Evolutionary conservation across 2,797 vertebrate genomes (phyloP).

Genomic region (Poecilia gillii): DNA sequence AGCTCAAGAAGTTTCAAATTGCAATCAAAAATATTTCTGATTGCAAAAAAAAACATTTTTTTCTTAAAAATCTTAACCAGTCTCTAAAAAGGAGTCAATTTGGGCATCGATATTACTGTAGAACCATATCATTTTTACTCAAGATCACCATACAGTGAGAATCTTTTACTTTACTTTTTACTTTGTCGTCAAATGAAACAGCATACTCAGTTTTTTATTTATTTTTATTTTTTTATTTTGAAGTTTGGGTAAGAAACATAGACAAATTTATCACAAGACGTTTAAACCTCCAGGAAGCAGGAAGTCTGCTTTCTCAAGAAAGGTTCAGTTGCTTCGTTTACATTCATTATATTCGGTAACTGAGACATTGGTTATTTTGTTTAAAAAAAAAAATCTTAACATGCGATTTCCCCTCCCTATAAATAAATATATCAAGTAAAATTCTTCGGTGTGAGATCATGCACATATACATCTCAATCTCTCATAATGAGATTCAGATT

Average conservation of each 20-base stretch:
- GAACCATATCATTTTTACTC: not conserved
- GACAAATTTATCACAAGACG: not conserved
- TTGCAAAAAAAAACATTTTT: not conserved
- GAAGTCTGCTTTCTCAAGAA: not conserved
- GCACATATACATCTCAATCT: slow-evolving; percentile 28
- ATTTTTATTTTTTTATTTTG: not conserved
- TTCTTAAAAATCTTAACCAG: not conserved
- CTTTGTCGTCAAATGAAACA: not conserved
- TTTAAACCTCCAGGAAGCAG: not conserved
- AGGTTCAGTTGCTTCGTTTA: not conserved
- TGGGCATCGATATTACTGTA: not conserved
- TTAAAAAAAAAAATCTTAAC: not conserved
- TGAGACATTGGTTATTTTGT: not conserved
- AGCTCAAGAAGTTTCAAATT: not conserved
- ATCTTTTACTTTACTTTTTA: not conserved
- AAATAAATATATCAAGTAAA: slow-evolving; percentile 1
- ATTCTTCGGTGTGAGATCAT: not conserved
- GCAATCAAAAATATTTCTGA: not conserved
- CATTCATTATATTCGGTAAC: not conserved
- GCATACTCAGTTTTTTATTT: not conserved
- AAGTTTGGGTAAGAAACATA: not conserved
- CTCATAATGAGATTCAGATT: slow-evolving; percentile 61
- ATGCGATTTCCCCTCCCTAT: no score
- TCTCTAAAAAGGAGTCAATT: not conserved
- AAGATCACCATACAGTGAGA: not conserved